Percentiles rank a stretch among this genome's conserved stretches.
Conservation (phyloP, 1,140 invertebrate species). For the Scaptomyza hsui region DNA sequence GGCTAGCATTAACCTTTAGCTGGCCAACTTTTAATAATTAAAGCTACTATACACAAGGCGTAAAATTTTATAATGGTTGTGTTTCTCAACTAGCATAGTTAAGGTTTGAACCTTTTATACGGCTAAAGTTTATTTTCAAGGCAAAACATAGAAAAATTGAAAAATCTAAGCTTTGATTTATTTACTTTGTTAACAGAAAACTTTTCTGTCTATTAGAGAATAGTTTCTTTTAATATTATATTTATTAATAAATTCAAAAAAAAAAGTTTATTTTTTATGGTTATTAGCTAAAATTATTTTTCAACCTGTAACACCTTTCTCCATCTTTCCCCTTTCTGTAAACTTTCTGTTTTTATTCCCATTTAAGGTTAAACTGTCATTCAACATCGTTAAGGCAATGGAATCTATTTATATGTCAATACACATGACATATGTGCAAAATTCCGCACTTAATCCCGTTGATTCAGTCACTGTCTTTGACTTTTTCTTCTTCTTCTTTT, state of each 20-base stretch:
- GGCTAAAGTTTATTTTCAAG: no score
- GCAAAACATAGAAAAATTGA: no score
- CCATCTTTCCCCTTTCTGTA: neutral
- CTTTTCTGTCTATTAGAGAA: no score
- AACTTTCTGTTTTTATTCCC: neutral
- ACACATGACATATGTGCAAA: constrained; percentile 1
- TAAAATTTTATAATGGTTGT: no score
- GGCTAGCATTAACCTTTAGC: neutral
- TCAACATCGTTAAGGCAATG: neutral
- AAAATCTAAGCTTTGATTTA: neutral
- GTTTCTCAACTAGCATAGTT: no score
- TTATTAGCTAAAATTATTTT: neutral
- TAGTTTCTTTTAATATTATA: no score
- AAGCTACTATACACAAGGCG: no score
- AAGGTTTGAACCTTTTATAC: no score
- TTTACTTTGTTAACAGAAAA: no score
- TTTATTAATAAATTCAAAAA: no score
- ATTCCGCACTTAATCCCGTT: constrained; percentile 13
- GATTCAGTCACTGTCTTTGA: constrained; percentile 3
- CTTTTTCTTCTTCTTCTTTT: neutral
- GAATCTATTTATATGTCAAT: constrained; percentile 5
- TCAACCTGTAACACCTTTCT: neutral
- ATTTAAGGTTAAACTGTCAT: neutral
- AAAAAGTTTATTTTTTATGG: neutral
- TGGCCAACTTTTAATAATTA: neutral